Percentiles rank a stretch among this genome's conserved stretches.
These are phyloP conservation scores for Rhinolophus sinicus DNA, from an alignment of 2,113 vertebrate genomes.

Conservation along the genomic window DNA sequence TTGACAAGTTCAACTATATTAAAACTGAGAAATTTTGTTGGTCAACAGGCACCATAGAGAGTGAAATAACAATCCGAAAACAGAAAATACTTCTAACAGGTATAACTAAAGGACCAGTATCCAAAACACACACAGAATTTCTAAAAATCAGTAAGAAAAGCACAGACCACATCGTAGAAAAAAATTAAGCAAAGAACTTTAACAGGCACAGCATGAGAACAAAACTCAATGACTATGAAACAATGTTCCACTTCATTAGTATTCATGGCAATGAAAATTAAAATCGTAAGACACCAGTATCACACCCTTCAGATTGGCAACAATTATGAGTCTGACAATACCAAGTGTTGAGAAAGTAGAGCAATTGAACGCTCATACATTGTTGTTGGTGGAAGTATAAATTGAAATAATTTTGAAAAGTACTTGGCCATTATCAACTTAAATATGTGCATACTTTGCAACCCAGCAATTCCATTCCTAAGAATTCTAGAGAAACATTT, in stretches of 20 bases:
- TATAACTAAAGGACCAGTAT: background rate
- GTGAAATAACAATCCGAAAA: conserved; percentile 7
- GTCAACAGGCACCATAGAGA: background rate
- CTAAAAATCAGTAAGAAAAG: background rate
- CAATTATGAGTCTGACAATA: background rate
- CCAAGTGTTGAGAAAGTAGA: conserved; percentile 5
- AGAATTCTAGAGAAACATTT: background rate
- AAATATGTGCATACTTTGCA: background rate
- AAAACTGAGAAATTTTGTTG: conserved; percentile 20
- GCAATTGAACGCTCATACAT: background rate
- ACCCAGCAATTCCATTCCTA: conserved; percentile 25
- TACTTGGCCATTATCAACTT: background rate
- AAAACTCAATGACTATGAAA: background rate
- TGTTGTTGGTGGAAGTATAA: background rate
- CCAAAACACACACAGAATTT: background rate
- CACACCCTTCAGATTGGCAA: background rate
- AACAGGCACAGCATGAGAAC: background rate
- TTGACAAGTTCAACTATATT: background rate
- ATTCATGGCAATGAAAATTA: background rate
- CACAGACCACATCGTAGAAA: background rate
- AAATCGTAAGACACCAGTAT: conserved; percentile 21
- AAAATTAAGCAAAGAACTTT: background rate
- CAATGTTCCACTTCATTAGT: background rate
- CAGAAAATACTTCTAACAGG: background rate
- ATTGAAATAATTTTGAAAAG: conserved; percentile 47